Base-by-base conservation (phyloP, 2,888 invertebrate genomes). In the Creontiades dilutus region DNA sequence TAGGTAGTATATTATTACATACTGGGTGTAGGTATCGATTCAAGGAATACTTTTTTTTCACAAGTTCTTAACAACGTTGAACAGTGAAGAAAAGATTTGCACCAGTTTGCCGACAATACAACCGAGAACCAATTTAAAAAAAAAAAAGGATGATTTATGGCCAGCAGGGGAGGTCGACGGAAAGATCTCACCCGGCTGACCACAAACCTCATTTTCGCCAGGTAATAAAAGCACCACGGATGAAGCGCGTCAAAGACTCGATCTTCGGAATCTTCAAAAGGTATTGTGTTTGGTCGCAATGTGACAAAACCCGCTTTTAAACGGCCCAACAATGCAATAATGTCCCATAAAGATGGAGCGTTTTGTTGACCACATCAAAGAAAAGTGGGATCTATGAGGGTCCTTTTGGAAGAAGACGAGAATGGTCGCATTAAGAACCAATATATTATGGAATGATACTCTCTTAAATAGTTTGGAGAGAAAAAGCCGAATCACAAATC, bases 131-230 rank as follows among this genome's bases (percentile, higher is more conserved):
- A 2, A 37, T 37, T n/a, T 2, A 37, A 37, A 37, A 37, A 57
- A 57, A n/a, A 19, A 23, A 68, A 68, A 7, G 68, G 68, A 4
- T 23, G 68, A 68, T 68, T 68, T 68, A 68, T 23, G 23, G 23
- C 0, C 7, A 23, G 0, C 23, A 68, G 11, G 12, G 23, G 68
- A 68, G 68, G 68, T 19, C 68, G 23, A 52, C 52, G 1, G 23
- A 23, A 23, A 19, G 68, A 23, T 13, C 23, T 68, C 68, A 19
- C 68, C 68, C 68, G 23, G 23, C 68, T 68, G 16, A 61, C 68
- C 68, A 68, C 68, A 68, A 68, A 68, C 68, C 23, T 68, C 68
- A 68, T 68, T 68, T 68, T 68, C 68, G 68, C 68, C 68, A 68
- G 19, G 23, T 23, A 68, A 68, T 23, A 68, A 68, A 68, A 68